phyloP scores from a whole-genome alignment of 2,888 invertebrate genomes.

The Synanthedon tipuliformis region DNA sequence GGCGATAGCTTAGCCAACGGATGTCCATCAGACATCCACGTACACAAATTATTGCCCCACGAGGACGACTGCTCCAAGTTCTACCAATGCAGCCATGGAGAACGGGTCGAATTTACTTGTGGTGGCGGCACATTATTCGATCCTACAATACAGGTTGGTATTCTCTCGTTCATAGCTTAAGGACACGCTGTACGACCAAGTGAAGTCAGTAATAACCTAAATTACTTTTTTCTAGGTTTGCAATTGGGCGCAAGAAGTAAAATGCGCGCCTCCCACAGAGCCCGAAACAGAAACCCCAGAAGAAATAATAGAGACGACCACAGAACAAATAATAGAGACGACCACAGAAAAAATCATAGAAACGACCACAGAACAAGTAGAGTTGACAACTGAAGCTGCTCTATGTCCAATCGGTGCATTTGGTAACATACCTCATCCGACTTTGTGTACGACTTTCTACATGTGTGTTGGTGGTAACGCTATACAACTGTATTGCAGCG shows the following conservation, averaged over 20 bases:
- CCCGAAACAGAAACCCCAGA: background rate
- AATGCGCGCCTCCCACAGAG: slow-evolving; percentile 7
- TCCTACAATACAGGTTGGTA: slow-evolving; percentile 23
- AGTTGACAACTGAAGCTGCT: background rate
- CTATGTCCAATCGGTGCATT: slow-evolving; percentile 20
- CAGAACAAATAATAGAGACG: background rate
- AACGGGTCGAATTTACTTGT: slow-evolving; percentile 21
- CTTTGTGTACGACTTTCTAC: slow-evolving; percentile 24
- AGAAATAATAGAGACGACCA: background rate
- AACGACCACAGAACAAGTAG: background rate
- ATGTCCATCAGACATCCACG: slow-evolving; percentile 22
- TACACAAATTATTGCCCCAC: slow-evolving; percentile 26
- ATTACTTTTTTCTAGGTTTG: slow-evolving; percentile 12
- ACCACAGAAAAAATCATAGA: too few species aligned
- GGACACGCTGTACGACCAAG: too few species aligned
- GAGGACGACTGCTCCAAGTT: slow-evolving; percentile 30
- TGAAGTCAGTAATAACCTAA: too few species aligned
- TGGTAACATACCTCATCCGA: slow-evolving; percentile 28
- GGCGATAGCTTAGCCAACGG: slow-evolving; percentile 18
- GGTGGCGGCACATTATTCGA: slow-evolving; percentile 27
- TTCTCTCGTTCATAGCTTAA: background rate
- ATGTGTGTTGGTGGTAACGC: slow-evolving; percentile 25
- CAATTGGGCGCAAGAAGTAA: slow-evolving; percentile 14
- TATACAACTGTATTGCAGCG: slow-evolving; percentile 17
- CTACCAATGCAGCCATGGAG: slow-evolving; percentile 33